Evolutionary conservation across 2,888 invertebrate genomes (phyloP).

Genomic region (Branchipolynoe longqiensis): DNA sequence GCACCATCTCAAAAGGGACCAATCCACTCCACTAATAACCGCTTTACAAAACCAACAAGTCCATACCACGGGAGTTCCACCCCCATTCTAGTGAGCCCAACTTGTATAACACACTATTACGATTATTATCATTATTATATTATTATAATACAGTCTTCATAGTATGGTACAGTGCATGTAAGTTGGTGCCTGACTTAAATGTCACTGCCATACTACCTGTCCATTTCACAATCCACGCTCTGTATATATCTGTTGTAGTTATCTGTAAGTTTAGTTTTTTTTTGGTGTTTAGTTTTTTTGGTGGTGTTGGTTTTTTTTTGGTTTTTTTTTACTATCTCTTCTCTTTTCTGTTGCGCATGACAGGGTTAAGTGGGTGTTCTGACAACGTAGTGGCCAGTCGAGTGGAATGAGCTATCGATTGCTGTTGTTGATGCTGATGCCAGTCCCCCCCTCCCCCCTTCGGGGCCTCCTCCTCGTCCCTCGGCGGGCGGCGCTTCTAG

Average conservation of each 20-base stretch:
- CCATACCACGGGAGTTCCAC: constrained; percentile 6
- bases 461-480: too few species aligned
- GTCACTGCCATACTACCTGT: background rate
- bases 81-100: constrained; percentile 39
- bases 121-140: too few species aligned
- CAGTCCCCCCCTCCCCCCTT: background rate
- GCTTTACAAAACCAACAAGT: constrained; percentile 33
- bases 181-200: background rate
- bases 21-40: background rate
- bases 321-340: too few species aligned
- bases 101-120: too few species aligned
- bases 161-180: too few species aligned
- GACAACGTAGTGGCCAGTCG: constrained; percentile 41
- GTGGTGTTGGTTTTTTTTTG: too few species aligned
- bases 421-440: constrained; percentile 24
- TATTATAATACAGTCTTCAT: background rate
- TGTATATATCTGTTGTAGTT: background rate
- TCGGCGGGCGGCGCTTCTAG: too few species aligned
- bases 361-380: constrained; percentile 9
- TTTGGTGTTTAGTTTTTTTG: too few species aligned
- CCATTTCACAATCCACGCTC: background rate
- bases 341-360: constrained; percentile 16
- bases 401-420: constrained; percentile 50
- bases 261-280: constrained; percentile 32
- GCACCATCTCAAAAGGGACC: constrained; percentile 2